These are phyloP conservation scores for Rhinogobio ventralis DNA, from an alignment of 2,797 vertebrate species.

Conservation along the genomic window DNA sequence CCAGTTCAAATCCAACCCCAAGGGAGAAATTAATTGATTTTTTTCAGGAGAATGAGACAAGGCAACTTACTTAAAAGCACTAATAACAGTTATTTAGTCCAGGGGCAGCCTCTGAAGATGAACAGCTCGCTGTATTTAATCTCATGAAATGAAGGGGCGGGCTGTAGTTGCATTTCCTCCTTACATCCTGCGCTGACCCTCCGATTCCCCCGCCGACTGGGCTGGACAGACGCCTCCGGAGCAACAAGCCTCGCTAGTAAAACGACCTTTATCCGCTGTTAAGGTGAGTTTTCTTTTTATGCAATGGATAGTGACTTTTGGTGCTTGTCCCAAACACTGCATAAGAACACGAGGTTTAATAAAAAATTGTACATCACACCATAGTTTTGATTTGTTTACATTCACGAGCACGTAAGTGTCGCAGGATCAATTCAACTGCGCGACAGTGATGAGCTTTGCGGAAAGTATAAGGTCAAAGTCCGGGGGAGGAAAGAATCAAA, in stretches of 20 bases:
- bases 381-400: constrained; percentile 9
- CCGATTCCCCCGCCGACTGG: constrained; percentile 26
- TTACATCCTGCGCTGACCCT: constrained; percentile 52
- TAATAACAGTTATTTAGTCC: constrained; percentile 2
- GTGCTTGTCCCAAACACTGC: constrained; percentile 13
- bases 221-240: constrained; percentile 30
- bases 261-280: background rate
- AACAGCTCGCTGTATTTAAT: constrained; percentile 34
- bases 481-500: background rate
- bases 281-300: constrained; percentile 17
- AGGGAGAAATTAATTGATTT: background rate
- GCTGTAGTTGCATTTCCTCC: constrained; percentile 39
- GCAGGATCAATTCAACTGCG: background rate
- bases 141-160: constrained; percentile 51
- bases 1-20: background rate
- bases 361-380: background rate
- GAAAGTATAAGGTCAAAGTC: background rate
- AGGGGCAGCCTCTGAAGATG: constrained; percentile 18
- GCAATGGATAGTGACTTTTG: background rate
- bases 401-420: background rate
- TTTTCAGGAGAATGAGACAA: background rate
- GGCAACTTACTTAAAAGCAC: constrained; percentile 23
- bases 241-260: constrained; percentile 46
- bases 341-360: background rate
- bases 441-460: background rate